A percentile compares a stretch with the other conserved stretches of the same genome.
Evolutionary conservation across 2,113 vertebrate genomes (phyloP).

Genomic region (Ceuthmochares aereus): DNA sequence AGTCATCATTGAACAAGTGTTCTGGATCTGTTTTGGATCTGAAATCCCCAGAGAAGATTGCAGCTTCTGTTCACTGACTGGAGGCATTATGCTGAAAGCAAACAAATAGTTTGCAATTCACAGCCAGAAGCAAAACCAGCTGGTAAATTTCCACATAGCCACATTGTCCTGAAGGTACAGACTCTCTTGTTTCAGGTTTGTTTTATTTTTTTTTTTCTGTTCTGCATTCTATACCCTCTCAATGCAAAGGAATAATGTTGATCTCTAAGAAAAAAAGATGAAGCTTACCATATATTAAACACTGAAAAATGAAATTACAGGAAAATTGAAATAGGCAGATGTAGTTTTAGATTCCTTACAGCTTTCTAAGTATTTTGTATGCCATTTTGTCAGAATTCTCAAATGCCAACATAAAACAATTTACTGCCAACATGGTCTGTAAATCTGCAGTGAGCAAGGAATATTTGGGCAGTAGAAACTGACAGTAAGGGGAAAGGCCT

Average conservation of each 20-base stretch:
- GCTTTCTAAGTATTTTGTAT: not conserved
- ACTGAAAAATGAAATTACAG: not conserved
- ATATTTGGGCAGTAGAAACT: not conserved
- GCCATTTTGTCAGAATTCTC: not conserved
- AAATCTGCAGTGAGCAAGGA: not conserved
- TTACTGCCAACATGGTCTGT: accelerated
- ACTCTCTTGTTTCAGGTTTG: not conserved
- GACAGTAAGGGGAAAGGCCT: not conserved
- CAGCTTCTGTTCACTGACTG: conserved; percentile 17
- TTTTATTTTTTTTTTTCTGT: not conserved
- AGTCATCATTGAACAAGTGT: not conserved
- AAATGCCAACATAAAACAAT: not conserved
- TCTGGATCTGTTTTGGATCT: not conserved
- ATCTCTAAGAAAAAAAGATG: not conserved
- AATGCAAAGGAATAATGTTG: not conserved
- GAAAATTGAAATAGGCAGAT: not conserved
- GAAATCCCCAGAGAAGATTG: conserved; percentile 4
- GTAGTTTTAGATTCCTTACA: not conserved
- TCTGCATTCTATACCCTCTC: not conserved
- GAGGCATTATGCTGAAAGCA: not conserved
- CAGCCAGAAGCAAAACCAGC: not conserved
- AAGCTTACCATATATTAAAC: not conserved
- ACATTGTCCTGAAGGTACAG: not conserved
- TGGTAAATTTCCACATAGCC: not conserved
- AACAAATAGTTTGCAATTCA: not conserved